phyloP scores from a whole-genome alignment of 2,113 vertebrate species.

The Excalfactoria chinensis region DNA sequence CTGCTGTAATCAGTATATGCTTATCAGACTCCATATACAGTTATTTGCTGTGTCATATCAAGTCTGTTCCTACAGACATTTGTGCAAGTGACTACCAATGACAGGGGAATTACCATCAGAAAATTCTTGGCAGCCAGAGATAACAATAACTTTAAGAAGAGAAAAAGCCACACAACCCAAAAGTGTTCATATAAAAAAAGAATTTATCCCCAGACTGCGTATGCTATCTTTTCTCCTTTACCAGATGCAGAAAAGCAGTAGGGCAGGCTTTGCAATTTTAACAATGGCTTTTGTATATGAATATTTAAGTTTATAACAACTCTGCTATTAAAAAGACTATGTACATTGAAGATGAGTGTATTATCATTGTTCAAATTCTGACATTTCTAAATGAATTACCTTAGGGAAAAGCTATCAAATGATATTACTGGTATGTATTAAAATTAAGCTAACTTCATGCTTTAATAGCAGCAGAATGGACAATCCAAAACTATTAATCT shows the following conservation, averaged over 20 bases:
- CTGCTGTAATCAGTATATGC: not conserved
- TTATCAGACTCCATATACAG: fast-evolving
- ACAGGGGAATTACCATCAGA: slow-evolving; percentile 34
- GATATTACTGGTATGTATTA: not conserved
- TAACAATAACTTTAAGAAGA: slow-evolving; percentile 5
- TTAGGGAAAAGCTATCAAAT: not conserved
- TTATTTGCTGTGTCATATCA: slow-evolving; percentile 62
- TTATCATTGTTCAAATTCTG: not conserved
- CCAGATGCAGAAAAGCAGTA: not conserved
- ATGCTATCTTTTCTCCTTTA: not conserved
- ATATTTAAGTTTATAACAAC: not conserved
- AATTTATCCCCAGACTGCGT: not conserved
- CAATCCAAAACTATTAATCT: not conserved
- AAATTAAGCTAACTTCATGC: not conserved
- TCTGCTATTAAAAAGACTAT: not conserved
- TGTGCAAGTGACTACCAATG: slow-evolving; percentile 4
- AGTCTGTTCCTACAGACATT: slow-evolving; percentile 4
- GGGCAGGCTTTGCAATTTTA: not conserved
- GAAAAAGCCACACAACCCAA: not conserved
- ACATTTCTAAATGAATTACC: not conserved
- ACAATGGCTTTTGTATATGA: not conserved
- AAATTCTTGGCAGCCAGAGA: slow-evolving; percentile 16
- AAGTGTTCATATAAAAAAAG: not conserved
- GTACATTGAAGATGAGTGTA: not conserved
- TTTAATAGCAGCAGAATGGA: not conserved